A percentile compares a stretch with the other conserved stretches of the same genome.
phyloP scores from a whole-genome alignment of 2,113 vertebrate genomes.

The Cheilinus undulatus region DNA sequence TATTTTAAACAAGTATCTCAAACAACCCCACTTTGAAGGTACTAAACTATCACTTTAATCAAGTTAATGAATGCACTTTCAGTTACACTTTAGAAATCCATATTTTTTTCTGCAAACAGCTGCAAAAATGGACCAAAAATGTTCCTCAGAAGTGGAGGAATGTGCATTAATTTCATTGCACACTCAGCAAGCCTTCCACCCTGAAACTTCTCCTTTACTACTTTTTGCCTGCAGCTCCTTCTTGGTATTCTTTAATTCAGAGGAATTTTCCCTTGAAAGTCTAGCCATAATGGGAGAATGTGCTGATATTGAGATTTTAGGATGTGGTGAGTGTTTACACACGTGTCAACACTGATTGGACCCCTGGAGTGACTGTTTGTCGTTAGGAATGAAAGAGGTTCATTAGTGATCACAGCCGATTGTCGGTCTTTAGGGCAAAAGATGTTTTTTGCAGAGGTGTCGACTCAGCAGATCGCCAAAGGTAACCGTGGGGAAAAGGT shows the following conservation, averaged over 20 bases:
- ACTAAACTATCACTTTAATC: too few species aligned
- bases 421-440: conserved; percentile 66
- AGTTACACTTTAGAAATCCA: neutral
- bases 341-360: conserved; percentile 49
- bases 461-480: conserved; percentile 62
- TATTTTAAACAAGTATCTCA: too few species aligned
- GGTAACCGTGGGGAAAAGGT: conserved; percentile 57
- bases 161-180: neutral
- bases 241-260: conserved; percentile 35
- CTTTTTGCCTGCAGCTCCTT: conserved; percentile 34
- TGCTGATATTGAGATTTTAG: conserved; percentile 67
- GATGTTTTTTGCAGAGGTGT: conserved; percentile 58
- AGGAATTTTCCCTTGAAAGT: conserved; percentile 39
- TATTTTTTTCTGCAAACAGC: neutral
- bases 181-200: conserved; percentile 50
- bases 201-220: conserved; percentile 15
- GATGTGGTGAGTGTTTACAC: conserved; percentile 56
- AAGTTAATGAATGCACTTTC: neutral
- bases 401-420: conserved; percentile 67
- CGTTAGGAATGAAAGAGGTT: conserved; percentile 65
- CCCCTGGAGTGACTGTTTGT: conserved; percentile 70
- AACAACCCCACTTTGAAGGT: too few species aligned
- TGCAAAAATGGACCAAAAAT: neutral
- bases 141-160: neutral
- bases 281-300: conserved; percentile 47